phyloP scores from a whole-genome alignment of 2,888 invertebrate genomes.

The Microplitis manilae region DNA sequence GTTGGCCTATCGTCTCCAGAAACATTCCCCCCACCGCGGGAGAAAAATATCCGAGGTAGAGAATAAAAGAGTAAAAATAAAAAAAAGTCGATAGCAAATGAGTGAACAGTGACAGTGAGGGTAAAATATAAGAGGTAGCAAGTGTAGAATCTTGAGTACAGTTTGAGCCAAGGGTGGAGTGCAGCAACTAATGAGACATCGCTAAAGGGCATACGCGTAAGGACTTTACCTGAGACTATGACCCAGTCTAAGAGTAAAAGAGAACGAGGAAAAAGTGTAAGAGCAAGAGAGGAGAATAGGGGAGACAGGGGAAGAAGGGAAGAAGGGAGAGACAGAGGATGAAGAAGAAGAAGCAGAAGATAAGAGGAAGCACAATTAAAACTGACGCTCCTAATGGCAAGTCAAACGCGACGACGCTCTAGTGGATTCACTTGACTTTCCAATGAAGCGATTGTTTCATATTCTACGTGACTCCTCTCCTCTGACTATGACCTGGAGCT shows the following conservation, averaged over 20 bases:
- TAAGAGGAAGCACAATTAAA: constrained; percentile 70
- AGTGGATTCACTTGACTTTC: constrained; percentile 71
- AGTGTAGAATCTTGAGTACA: constrained; percentile 44
- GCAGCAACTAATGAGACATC: constrained; percentile 72
- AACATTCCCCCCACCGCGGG: too few relatives aligned
- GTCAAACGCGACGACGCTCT: constrained; percentile 71
- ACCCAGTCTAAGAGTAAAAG: not conserved
- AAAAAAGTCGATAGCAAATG: not conserved
- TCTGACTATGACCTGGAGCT: constrained; percentile 31
- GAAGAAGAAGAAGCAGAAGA: constrained; percentile 55
- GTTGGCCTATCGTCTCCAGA: too few relatives aligned
- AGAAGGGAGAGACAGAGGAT: constrained; percentile 29
- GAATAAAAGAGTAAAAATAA: not conserved
- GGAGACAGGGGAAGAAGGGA: constrained; percentile 16
- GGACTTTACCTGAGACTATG: constrained; percentile 68
- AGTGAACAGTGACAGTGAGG: not conserved
- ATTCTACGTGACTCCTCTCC: constrained; percentile 55
- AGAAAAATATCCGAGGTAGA: too few relatives aligned
- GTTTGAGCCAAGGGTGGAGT: constrained; percentile 56
- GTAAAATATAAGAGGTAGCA: not conserved
- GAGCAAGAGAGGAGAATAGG: constrained; percentile 49
- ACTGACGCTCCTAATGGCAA: constrained; percentile 72
- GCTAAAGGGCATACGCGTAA: constrained; percentile 69
- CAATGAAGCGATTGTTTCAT: constrained; percentile 72
- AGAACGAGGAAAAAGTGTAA: constrained; percentile 30